These are phyloP conservation scores for Microvelia longipes DNA, from an alignment of 1,140 invertebrate species.

Conservation along the genomic window DNA sequence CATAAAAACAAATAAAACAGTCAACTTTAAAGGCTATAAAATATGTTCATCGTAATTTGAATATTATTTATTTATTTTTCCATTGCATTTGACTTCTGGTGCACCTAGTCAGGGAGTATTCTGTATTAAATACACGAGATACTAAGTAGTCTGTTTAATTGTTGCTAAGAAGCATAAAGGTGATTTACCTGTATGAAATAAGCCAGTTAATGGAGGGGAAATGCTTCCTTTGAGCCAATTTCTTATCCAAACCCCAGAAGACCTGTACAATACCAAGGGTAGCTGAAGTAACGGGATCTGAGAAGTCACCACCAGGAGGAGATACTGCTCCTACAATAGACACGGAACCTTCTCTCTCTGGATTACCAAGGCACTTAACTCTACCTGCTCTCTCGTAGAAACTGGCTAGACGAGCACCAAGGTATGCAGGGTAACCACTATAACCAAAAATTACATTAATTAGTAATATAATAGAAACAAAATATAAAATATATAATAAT, in stretches of 20 bases:
- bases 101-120: too few relatives aligned
- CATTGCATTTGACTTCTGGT: too few relatives aligned
- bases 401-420: constrained; percentile 91
- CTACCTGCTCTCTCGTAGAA: constrained; percentile 99
- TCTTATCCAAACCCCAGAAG: constrained; percentile 99
- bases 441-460: too few relatives aligned
- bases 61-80: too few relatives aligned
- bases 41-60: too few relatives aligned
- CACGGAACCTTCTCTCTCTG: constrained; percentile 92
- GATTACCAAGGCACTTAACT: constrained; percentile 95
- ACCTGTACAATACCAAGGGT: constrained; percentile 99
- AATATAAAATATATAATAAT: background rate
- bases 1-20: too few relatives aligned
- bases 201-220: constrained; percentile 99
- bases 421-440: constrained; percentile 97
- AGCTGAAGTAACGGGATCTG: constrained; percentile 97
- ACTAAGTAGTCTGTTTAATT: too few relatives aligned
- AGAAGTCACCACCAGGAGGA: constrained; percentile 99
- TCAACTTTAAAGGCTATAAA: too few relatives aligned
- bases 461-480: background rate
- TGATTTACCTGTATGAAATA: constrained; percentile 76
- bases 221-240: constrained; percentile 97
- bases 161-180: too few relatives aligned
- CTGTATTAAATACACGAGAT: too few relatives aligned
- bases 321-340: constrained; percentile 99